Base-by-base conservation (phyloP, 1,140 invertebrate species). In the Bombus superbus region DNA sequence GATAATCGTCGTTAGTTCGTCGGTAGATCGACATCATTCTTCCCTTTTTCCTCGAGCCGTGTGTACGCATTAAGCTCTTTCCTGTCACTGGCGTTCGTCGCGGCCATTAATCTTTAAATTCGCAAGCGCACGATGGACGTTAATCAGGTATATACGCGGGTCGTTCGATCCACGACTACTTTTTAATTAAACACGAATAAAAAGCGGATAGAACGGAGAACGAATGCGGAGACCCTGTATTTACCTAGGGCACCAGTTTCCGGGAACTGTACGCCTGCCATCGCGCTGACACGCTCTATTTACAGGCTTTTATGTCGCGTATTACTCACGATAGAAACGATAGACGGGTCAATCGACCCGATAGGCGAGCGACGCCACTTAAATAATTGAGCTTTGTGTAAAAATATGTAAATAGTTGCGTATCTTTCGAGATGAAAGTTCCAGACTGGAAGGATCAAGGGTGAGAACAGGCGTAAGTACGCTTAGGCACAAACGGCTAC, bases 101-200 rank as follows among this genome's bases (percentile, higher is more conserved):
- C 71, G 78, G 71, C 83, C 89, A 90, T 90, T 90, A 90, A 90
- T 90, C 89, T 90, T 86, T 80, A 90, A 90, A 90, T 90, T 90
- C 86, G 86, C 80, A 22, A 75, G 47, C 79, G 80, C 68, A 88
- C 88, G 89, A 79, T 44, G 68, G 83, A 90, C 86, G 83, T 90
- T 90, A 90, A 90, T 90, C 88, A 90, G 88, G 89, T 88, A 85
- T 89, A 87, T 82, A 81, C 74, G 79, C 71, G 72, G 89, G 66
- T 90, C 81, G 83, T 40, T 71, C 81, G 89, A 88, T 80, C 77
- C 40, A 66, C 79, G 89, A 90, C 86, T 90, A 88, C 89, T 90
- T 90, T 90, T 88, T 90, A 90, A 90, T 90, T 90, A 90, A 90
- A 90, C 64, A 75, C 72, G 82, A 81, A 78, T 73, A 90, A 90